phyloP scores from a whole-genome alignment of 2,888 invertebrate genomes.

The Conchocele bisecta region DNA sequence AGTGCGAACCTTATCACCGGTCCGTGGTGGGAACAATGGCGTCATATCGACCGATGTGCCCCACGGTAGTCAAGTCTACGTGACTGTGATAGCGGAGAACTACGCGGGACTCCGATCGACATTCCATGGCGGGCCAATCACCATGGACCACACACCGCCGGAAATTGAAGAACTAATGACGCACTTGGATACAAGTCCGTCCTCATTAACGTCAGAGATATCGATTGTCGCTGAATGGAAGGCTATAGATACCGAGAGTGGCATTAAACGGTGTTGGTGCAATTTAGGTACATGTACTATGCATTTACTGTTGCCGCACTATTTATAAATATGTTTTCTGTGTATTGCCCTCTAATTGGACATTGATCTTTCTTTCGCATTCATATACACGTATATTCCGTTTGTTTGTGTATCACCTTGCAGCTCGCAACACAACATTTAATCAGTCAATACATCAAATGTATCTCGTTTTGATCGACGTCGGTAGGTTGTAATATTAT shows the following conservation, averaged over 20 bases:
- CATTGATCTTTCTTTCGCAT: no score
- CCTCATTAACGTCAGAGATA: no score
- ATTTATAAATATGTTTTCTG: no score
- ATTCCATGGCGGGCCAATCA: constrained; percentile 43
- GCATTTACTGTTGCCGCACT: no score
- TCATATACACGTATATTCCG: no score
- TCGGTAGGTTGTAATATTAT: no score
- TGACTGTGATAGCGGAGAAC: constrained; percentile 52
- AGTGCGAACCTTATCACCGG: constrained; percentile 24
- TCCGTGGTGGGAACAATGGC: constrained; percentile 23
- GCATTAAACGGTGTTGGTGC: constrained; percentile 27
- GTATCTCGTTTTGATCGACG: no score
- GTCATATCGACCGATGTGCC: constrained; percentile 26
- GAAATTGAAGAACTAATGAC: constrained; percentile 15
- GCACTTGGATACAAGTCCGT: not conserved
- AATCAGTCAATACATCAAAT: not conserved
- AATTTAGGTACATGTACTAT: no score
- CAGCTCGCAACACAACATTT: not conserved
- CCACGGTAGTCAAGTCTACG: constrained; percentile 49
- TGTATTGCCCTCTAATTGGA: no score
- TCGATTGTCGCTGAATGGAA: constrained; percentile 16
- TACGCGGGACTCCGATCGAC: constrained; percentile 43
- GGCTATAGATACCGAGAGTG: constrained; percentile 30
- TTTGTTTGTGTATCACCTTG: no score
- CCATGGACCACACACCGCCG: constrained; percentile 59